Percentiles rank a stretch among this genome's conserved stretches.
Evolutionary conservation across 2,113 vertebrate species (phyloP).

Genomic region (Propithecus coquereli): DNA sequence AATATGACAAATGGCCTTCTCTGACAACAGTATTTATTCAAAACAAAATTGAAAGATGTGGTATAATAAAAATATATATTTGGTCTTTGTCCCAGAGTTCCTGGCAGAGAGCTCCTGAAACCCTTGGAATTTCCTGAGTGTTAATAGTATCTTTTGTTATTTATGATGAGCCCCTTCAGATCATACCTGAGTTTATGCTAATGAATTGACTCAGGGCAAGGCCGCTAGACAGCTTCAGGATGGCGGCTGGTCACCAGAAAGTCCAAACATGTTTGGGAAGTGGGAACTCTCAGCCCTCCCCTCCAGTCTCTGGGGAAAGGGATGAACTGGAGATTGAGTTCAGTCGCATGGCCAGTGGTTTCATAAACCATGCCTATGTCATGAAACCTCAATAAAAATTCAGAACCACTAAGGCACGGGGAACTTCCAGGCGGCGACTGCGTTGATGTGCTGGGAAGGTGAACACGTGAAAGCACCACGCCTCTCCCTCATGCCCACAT

Average conservation of each 20-base stretch:
- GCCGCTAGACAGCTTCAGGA: not conserved
- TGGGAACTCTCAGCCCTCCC: not conserved
- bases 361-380: not conserved
- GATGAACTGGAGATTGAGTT: not conserved
- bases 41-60: not conserved
- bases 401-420: not conserved
- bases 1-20: constrained; percentile 41
- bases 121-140: not conserved
- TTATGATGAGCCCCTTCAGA: not conserved
- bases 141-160: not conserved
- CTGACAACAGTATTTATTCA: constrained; percentile 3
- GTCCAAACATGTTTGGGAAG: not conserved
- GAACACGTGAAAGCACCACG: not conserved
- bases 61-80: not conserved
- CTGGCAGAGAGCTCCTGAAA: not conserved
- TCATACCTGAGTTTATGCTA: not conserved
- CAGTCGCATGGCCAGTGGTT: not conserved
- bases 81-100: not conserved
- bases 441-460: accelerated
- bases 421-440: not conserved
- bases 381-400: not conserved
- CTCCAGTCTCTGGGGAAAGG: not conserved
- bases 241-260: not conserved
- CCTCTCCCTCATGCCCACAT: accelerated
- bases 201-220: not conserved